Percentiles rank a stretch among this genome's conserved stretches.
Conservation (phyloP, 2,113 vertebrate genomes). For the Alethe castanea region DNA sequence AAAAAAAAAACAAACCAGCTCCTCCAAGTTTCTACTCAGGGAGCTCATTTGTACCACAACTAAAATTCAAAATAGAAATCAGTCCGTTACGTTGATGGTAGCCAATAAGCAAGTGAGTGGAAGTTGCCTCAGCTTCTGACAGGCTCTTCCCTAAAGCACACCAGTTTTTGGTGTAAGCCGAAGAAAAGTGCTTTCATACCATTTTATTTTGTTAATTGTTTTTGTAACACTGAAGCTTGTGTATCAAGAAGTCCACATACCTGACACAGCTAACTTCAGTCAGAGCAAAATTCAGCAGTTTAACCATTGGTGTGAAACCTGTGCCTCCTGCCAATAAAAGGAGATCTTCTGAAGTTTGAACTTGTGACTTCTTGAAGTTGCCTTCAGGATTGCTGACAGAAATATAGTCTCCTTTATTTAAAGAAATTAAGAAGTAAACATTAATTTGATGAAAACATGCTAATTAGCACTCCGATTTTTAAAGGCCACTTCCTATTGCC, state of each 20-base stretch:
- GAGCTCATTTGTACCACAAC: neutral
- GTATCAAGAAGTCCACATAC: conserved; percentile 54
- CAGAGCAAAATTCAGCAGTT: conserved; percentile 78
- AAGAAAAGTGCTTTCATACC: neutral
- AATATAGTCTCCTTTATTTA: conserved; percentile 79
- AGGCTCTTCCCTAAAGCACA: neutral
- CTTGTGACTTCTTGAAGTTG: conserved; percentile 76
- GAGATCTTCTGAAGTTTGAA: conserved; percentile 82
- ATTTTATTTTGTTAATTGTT: neutral
- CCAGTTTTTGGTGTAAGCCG: neutral
- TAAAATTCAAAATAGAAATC: neutral
- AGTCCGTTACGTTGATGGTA: neutral
- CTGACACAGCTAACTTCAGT: conserved; percentile 73
- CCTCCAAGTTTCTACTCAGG: neutral
- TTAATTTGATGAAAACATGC: neutral
- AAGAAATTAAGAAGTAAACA: neutral
- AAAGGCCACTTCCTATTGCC: neutral
- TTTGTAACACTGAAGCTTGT: neutral
- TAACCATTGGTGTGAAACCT: conserved; percentile 94
- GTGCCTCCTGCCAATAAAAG: conserved; percentile 92
- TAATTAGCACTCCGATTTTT: neutral
- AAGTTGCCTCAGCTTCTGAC: neutral
- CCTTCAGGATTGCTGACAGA: conserved; percentile 86
- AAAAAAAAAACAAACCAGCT: too few relatives aligned
- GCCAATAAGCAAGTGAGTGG: neutral